Conservation (phyloP, 2,113 vertebrate species). For the Podiceps cristatus region DNA sequence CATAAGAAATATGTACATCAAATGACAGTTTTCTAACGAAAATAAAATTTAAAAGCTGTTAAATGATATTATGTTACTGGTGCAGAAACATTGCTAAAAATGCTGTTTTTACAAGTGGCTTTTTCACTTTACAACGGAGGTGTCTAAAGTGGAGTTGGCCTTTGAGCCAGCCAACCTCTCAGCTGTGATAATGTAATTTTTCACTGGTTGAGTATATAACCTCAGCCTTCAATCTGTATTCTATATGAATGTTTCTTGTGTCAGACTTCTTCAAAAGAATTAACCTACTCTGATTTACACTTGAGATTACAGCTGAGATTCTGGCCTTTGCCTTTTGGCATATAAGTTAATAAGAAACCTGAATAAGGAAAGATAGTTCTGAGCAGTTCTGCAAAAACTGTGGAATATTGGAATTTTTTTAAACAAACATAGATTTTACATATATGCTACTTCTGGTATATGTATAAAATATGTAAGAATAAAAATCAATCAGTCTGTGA, state of each 20-base stretch:
- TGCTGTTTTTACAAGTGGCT: not conserved
- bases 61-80: not conserved
- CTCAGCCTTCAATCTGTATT: not conserved
- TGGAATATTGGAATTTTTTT: not conserved
- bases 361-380: not conserved
- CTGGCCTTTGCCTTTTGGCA: not conserved
- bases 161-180: not conserved
- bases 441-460: not conserved
- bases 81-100: not conserved
- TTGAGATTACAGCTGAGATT: not conserved
- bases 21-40: not conserved
- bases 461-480: too few species aligned
- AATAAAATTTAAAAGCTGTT: not conserved
- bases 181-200: not conserved
- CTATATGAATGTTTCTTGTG: not conserved
- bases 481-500: not conserved
- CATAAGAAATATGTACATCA: not conserved
- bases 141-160: not conserved
- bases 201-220: not conserved
- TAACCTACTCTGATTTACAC: not conserved
- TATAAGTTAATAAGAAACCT: not conserved
- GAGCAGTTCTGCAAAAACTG: not conserved
- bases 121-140: not conserved
- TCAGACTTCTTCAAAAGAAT: not conserved
- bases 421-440: not conserved